Evolutionary conservation across 1,140 invertebrate genomes (phyloP), one percentile per base, ranked within the genome.

Genomic region (Battus philenor): DNA sequence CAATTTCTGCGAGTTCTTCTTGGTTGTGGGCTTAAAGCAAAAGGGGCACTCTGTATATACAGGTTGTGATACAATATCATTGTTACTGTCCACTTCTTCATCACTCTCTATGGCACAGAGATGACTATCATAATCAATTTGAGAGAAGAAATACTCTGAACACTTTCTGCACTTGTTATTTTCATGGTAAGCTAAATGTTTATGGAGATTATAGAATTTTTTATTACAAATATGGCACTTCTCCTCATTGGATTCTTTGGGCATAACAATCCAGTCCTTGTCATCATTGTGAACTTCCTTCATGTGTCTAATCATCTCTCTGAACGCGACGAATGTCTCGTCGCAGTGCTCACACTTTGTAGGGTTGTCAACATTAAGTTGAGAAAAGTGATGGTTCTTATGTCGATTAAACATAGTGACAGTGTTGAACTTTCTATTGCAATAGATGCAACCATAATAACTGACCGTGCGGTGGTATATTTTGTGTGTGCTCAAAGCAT

Each of bases 131-230:
- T 46, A 86, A 10, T 82, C 77, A 0, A 50, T 24, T 8, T 62
- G 58, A 2, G 86, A 87, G 30, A 50, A 71, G 63, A 87, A 87
- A 53, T 86, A 86, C 39, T 86, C 80, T 1, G 57, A 55, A 38
- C 86, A 87, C 44, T 84, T 86, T 39, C 81, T 86, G 46, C 86
- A 87, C 44, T 64, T 79, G 36, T 86, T 86, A 44, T 86, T 70
- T 38, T 87, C 82, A 27, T 87, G 86, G 36, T 86, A 86, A n/a
- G 57, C 50, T 10, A 87, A 39, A 58, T 87, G 86, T 39, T 65
- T 69, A 27, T 82, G 79, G 8, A 87, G 49, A 30, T 87, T 81
- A 24, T 59, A 79, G 59, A 87, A 86, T 4, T 53, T 54, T 52
- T 87, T 87, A 9, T 83, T 65, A 36, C 86, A 87, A 16, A 87